These are phyloP conservation scores for Pyrgilauda ruficollis DNA, from an alignment of 2,113 vertebrate genomes.

Conservation along the genomic window DNA sequence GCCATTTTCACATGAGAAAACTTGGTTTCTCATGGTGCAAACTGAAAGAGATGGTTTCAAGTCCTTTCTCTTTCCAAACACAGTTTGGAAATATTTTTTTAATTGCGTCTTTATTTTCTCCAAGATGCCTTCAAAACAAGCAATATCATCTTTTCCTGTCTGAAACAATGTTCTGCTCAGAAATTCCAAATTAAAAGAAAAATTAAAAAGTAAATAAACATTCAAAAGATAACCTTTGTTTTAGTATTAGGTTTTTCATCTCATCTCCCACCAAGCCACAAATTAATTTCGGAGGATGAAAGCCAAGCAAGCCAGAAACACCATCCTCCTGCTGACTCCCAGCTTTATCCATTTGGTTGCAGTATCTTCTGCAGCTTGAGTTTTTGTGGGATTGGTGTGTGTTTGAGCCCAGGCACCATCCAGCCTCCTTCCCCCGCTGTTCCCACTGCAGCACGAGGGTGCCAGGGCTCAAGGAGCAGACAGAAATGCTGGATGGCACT, in stretches of 20 bases:
- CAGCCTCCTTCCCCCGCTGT: accelerated
- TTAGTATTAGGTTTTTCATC: background rate
- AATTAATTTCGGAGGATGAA: background rate
- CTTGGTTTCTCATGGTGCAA: background rate
- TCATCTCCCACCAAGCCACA: background rate
- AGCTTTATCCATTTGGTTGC: background rate
- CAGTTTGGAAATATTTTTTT: background rate
- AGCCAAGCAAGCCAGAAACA: background rate
- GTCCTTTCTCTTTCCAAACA: background rate
- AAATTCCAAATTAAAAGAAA: background rate
- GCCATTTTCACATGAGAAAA: background rate
- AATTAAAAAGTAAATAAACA: background rate
- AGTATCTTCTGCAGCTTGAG: background rate
- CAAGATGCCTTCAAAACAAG: background rate
- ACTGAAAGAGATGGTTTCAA: background rate
- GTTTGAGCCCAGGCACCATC: background rate
- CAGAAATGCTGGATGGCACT: background rate
- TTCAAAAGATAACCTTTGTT: background rate
- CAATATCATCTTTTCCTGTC: background rate
- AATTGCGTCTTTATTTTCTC: background rate
- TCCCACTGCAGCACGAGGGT: background rate
- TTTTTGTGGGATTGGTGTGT: background rate
- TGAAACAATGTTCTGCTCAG: background rate
- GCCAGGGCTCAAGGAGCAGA: background rate
- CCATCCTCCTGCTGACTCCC: background rate